Evolutionary conservation across 2,113 vertebrate genomes (phyloP).

Genomic region (Mungos mungo): DNA sequence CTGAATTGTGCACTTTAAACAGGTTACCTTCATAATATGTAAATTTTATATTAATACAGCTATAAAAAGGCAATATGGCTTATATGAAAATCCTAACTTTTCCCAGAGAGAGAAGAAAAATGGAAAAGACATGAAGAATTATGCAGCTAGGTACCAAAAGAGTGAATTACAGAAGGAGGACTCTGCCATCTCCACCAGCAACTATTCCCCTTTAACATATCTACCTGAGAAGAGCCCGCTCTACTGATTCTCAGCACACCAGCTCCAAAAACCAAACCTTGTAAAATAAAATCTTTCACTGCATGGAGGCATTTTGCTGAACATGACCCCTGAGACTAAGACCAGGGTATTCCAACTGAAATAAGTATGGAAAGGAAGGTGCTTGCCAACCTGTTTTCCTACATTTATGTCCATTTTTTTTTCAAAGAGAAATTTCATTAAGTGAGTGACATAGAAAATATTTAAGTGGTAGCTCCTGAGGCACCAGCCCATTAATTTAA

Average conservation of each 20-base stretch:
- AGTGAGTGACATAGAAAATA: background rate
- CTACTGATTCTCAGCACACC: background rate
- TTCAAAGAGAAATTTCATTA: background rate
- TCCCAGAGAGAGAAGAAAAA: background rate
- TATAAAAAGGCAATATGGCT: background rate
- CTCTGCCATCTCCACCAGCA: background rate
- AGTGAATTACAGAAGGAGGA: background rate
- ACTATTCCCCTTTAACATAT: background rate
- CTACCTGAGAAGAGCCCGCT: background rate
- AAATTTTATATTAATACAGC: background rate
- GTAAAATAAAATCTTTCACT: background rate
- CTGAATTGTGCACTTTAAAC: background rate
- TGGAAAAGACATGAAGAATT: constrained; percentile 10
- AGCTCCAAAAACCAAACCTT: background rate
- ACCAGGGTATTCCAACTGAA: background rate
- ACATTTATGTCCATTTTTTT: background rate
- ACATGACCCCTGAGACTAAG: background rate
- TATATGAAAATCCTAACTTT: background rate
- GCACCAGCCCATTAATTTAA: background rate
- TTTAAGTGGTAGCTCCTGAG: constrained; percentile 7
- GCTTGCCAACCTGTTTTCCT: background rate
- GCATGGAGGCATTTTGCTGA: background rate
- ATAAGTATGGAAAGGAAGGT: background rate
- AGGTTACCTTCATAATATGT: background rate
- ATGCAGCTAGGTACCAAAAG: background rate